These are phyloP conservation scores for Trichogramma dendrolimi DNA, from an alignment of 2,888 invertebrate species.

Conservation along the genomic window DNA sequence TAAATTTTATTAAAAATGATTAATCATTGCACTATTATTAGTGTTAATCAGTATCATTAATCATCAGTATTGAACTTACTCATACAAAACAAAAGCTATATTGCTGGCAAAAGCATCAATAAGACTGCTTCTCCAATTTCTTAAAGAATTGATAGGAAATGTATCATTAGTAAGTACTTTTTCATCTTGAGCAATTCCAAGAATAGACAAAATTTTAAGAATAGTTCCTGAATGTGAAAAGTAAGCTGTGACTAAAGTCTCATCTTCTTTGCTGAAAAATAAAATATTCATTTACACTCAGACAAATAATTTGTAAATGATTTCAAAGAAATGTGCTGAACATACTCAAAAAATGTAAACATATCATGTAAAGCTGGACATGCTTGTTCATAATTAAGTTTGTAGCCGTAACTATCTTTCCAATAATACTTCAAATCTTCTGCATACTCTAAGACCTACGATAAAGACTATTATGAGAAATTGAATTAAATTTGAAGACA, in stretches of 20 bases:
- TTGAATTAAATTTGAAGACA: slow-evolving; percentile 2
- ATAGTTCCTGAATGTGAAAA: slow-evolving; percentile 82
- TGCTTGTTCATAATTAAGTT: slow-evolving; percentile 70
- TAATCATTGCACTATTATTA: background rate
- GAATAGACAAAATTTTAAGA: slow-evolving; percentile 68
- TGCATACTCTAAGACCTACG: slow-evolving; percentile 68
- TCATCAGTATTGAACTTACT: slow-evolving; percentile 54
- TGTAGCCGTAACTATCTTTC: slow-evolving; percentile 76
- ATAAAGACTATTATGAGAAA: slow-evolving; percentile 7
- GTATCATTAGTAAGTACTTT: slow-evolving; percentile 58
- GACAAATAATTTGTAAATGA: background rate
- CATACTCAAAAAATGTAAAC: slow-evolving; percentile 67
- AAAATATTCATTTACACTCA: slow-evolving; percentile 3
- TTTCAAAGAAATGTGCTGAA: slow-evolving; percentile 14
- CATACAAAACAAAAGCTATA: slow-evolving; percentile 69
- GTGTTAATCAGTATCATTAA: slow-evolving; percentile 1
- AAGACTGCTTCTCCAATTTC: slow-evolving; percentile 55
- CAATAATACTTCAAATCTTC: slow-evolving; percentile 78
- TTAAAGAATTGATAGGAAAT: slow-evolving; percentile 49
- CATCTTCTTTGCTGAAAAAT: slow-evolving; percentile 35
- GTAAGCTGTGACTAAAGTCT: slow-evolving; percentile 61
- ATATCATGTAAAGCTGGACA: slow-evolving; percentile 71
- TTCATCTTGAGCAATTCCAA: slow-evolving; percentile 69
- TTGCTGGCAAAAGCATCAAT: slow-evolving; percentile 80
- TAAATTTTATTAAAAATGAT: slow-evolving; percentile 11